Conservation (phyloP, 2,113 vertebrate genomes). For the Pterophyllum scalare region DNA sequence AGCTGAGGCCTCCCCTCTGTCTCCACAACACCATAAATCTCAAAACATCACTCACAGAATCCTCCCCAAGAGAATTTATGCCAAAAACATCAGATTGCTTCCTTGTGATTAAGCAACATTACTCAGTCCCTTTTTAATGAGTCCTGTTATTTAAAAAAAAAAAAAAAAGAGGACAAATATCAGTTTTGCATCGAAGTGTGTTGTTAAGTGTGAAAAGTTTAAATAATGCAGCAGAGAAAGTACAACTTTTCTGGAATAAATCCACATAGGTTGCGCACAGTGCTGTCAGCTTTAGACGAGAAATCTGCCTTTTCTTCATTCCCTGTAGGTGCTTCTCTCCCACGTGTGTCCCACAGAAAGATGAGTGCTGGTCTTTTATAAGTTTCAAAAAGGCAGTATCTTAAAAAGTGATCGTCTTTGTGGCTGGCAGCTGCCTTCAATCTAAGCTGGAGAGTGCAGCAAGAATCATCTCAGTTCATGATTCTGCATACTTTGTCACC, state of each 20-base stretch:
- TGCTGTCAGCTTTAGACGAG: slow-evolving; percentile 14
- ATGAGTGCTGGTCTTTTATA: slow-evolving; percentile 35
- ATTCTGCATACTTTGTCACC: slow-evolving; percentile 23
- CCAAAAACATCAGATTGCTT: slow-evolving; percentile 9
- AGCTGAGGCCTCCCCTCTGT: slow-evolving; percentile 31
- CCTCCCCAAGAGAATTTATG: slow-evolving; percentile 15
- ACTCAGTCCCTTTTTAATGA: background rate
- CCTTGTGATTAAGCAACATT: slow-evolving; percentile 14
- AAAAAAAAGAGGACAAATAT: slow-evolving; percentile 1
- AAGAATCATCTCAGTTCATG: slow-evolving; percentile 36
- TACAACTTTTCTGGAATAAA: slow-evolving; percentile 1
- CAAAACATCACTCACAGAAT: slow-evolving; percentile 34
- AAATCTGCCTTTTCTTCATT: slow-evolving; percentile 28
- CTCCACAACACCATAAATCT: slow-evolving; percentile 26
- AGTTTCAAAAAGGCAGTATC: slow-evolving; percentile 48
- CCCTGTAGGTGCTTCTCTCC: slow-evolving; percentile 20
- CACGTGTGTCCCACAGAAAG: slow-evolving; percentile 44
- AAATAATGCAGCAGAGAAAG: slow-evolving; percentile 6
- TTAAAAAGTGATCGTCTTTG: slow-evolving; percentile 52
- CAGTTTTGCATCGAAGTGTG: slow-evolving; percentile 4
- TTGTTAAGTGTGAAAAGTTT: background rate
- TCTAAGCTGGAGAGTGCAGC: slow-evolving; percentile 20
- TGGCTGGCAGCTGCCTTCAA: slow-evolving; percentile 49
- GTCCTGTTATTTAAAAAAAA: fast-evolving
- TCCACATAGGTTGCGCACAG: background rate